Conservation (phyloP, 2,888 invertebrate genomes). For the Ormyrus nitidulus region DNA sequence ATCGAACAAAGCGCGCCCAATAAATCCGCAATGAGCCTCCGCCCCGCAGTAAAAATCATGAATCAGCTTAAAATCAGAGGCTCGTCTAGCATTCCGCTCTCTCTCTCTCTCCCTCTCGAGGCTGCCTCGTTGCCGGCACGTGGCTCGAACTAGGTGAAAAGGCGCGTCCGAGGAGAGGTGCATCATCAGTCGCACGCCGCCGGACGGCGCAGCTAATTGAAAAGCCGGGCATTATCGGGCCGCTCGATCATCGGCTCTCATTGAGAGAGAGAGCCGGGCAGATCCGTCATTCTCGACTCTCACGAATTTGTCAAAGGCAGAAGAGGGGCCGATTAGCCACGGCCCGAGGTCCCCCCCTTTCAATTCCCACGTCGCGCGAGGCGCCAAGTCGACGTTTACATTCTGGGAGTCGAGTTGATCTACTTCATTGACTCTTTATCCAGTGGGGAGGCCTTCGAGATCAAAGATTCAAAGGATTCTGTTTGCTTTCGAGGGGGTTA, state of each 20-base stretch:
- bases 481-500: too few relatives aligned
- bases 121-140: slow-evolving; percentile 6
- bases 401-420: background rate
- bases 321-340: slow-evolving; percentile 66
- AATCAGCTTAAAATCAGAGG: too few relatives aligned
- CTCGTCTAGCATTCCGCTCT: too few relatives aligned
- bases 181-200: background rate
- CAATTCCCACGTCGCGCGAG: slow-evolving; percentile 52
- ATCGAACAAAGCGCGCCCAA: too few relatives aligned
- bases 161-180: background rate
- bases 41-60: too few relatives aligned
- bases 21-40: too few relatives aligned
- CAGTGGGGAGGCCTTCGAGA: too few relatives aligned
- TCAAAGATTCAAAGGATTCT: too few relatives aligned
- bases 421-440: background rate
- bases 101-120: too few relatives aligned
- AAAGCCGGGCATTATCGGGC: background rate
- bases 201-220: slow-evolving; percentile 35
- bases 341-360: slow-evolving; percentile 59
- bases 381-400: too few relatives aligned
- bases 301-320: slow-evolving; percentile 69
- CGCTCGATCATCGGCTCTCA: slow-evolving; percentile 26
- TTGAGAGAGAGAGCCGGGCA: slow-evolving; percentile 47
- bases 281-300: slow-evolving; percentile 69
- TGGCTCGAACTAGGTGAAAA: slow-evolving; percentile 10